Conservation (phyloP, 2,797 vertebrate species). For the Anomalospiza imberbis region DNA sequence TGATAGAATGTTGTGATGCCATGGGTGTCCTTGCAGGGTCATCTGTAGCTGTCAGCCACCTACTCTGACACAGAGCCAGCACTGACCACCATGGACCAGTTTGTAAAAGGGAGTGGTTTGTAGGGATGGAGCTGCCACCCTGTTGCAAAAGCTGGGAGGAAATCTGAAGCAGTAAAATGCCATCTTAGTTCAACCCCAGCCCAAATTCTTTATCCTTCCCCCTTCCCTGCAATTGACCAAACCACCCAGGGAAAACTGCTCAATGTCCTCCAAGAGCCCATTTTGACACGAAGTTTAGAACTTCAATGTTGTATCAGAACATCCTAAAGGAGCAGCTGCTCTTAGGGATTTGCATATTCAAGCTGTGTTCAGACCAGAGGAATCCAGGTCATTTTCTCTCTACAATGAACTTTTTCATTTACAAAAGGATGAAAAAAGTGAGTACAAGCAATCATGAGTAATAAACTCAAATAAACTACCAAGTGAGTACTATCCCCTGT, state of each 20-base stretch:
- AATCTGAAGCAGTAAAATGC: neutral
- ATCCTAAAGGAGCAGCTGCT: neutral
- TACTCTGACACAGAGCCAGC: neutral
- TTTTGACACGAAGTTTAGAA: neutral
- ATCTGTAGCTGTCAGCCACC: neutral
- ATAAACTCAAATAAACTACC: neutral
- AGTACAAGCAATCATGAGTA: fast-evolving
- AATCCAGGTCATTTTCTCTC: slow-evolving; percentile 65
- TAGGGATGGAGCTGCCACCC: neutral
- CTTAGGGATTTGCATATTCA: neutral
- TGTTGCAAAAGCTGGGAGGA: neutral
- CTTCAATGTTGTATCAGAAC: neutral
- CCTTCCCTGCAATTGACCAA: neutral
- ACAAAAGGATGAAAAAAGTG: slow-evolving; percentile 54
- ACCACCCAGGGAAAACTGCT: neutral
- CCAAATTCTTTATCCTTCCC: neutral
- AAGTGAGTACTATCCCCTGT: fast-evolving
- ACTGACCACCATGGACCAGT: neutral
- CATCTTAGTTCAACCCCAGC: neutral
- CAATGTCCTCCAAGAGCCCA: fast-evolving
- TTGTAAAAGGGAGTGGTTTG: neutral
- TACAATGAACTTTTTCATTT: slow-evolving; percentile 23
- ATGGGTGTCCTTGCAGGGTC: neutral
- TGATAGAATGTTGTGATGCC: no score
- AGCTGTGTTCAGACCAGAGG: slow-evolving; percentile 68